A percentile compares a stretch with the other conserved stretches of the same genome.
Conservation (phyloP, 2,888 invertebrate species). For the Heterodera filipjevi region DNA sequence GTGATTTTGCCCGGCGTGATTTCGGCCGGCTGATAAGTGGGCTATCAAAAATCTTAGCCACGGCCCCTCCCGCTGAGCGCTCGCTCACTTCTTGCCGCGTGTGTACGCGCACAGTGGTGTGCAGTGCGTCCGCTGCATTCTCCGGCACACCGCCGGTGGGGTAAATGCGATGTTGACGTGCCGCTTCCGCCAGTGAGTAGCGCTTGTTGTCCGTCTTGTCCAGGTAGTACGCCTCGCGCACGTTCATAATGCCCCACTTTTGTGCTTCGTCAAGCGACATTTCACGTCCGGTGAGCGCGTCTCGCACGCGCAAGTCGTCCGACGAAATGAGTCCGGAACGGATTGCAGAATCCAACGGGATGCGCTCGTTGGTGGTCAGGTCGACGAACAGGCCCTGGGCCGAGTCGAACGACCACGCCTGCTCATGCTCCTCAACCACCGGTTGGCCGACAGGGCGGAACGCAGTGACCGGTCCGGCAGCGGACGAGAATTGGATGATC, state of each 20-base stretch:
- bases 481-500: slow-evolving; percentile 63
- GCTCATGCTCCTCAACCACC: slow-evolving; percentile 60
- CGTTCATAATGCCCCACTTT: slow-evolving; percentile 67
- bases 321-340: slow-evolving; percentile 65
- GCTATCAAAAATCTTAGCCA: neutral
- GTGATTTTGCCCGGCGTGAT: no score
- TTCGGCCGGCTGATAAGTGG: no score
- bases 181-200: slow-evolving; percentile 78
- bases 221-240: slow-evolving; percentile 59
- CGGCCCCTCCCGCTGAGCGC: neutral
- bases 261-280: slow-evolving; percentile 68
- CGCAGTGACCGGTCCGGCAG: slow-evolving; percentile 59
- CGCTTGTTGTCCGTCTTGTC: slow-evolving; percentile 62
- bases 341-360: slow-evolving; percentile 76
- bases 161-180: slow-evolving; percentile 80
- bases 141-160: slow-evolving; percentile 64
- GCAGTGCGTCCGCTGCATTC: slow-evolving; percentile 62
- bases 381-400: slow-evolving; percentile 79
- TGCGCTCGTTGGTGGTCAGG: slow-evolving; percentile 72
- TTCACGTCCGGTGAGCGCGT: slow-evolving; percentile 76
- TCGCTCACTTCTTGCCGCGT: slow-evolving; percentile 19
- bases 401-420: slow-evolving; percentile 72
- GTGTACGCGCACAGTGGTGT: slow-evolving; percentile 63
- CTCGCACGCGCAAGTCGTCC: slow-evolving; percentile 74
- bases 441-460: slow-evolving; percentile 64